Base-by-base conservation (phyloP, 2,113 vertebrate species). In the Hydrochoerus hydrochaeris region DNA sequence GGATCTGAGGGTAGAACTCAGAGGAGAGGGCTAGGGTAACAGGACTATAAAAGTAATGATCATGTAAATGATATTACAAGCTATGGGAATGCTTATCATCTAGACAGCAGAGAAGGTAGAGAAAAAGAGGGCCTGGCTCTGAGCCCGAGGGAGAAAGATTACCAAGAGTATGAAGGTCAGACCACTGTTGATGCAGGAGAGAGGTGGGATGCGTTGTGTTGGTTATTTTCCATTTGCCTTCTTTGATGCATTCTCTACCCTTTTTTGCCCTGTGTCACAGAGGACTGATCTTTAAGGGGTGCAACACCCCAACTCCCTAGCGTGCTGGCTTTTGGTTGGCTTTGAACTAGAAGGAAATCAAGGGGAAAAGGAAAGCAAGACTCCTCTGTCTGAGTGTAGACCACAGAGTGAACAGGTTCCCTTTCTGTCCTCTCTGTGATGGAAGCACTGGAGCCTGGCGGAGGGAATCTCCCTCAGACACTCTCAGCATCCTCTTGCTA, bases 401-500 rank as follows among this genome's bases (percentile, higher is more conserved):
- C 96, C 95, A 97, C 88, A 96, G 75, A 98, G 88, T 87, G 95
- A 95, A 92, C 95, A 97, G 90, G 63, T 16, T 63, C 97, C 97
- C 95, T 97, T 93, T 97, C 91, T 98, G 30, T 30, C 63, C 12
- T 65, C 85, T 65, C 92, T 98, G 93, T 6, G 95, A 95, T 78
- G 96, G 96, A 97, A 96, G 91, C 62, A 58, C 88, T 98, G 97
- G 96, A 98, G 96, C 92, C 94, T 86, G 96, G 38, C 28, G 91
- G 26, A 92, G 90, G 85, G 87, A 97, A 98, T 97, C 96, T 97
- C 96, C 95, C 84, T 1, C 90, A 96, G 97, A 97, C 62, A 58
- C 0, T 8, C 93, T 94, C 96, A 8, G 41, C 30, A 3, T 38
- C 69, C 20, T 69, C 67, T 41, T 71, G 95, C 90, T 95, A 88